Evolutionary conservation across 2,888 invertebrate genomes (phyloP).

Genomic region (Idaea biselata): DNA sequence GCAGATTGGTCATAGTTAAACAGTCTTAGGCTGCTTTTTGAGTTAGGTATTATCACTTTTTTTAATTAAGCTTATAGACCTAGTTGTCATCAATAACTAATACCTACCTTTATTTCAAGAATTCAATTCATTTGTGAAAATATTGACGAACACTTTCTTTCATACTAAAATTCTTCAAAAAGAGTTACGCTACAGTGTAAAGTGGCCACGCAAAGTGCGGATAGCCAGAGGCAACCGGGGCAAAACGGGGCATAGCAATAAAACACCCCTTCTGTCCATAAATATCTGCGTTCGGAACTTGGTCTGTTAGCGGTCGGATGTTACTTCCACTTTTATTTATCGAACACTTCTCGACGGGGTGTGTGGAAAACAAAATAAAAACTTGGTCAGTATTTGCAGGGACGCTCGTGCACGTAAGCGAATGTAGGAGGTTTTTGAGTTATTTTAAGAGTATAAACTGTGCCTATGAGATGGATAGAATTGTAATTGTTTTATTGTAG

Average conservation of each 20-base stretch:
- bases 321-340: constrained; percentile 70
- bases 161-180: neutral
- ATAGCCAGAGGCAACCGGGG: constrained; percentile 76
- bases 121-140: too few species aligned
- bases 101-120: too few species aligned
- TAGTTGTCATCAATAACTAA: too few species aligned
- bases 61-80: too few species aligned
- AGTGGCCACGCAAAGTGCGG: constrained; percentile 56
- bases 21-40: too few species aligned
- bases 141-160: neutral
- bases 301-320: constrained; percentile 77
- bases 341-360: constrained; percentile 52
- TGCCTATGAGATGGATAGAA: too few species aligned
- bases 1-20: too few species aligned
- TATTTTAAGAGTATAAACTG: neutral
- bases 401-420: neutral
- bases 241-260: constrained; percentile 75
- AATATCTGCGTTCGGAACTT: constrained; percentile 77
- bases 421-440: neutral
- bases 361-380: constrained; percentile 19
- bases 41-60: too few species aligned
- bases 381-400: neutral
- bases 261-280: constrained; percentile 78
- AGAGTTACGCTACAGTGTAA: constrained; percentile 45
- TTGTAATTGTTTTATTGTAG: too few species aligned